Conservation (phyloP, 1,140 invertebrate species). For the Plectrocnemia conspersa region DNA sequence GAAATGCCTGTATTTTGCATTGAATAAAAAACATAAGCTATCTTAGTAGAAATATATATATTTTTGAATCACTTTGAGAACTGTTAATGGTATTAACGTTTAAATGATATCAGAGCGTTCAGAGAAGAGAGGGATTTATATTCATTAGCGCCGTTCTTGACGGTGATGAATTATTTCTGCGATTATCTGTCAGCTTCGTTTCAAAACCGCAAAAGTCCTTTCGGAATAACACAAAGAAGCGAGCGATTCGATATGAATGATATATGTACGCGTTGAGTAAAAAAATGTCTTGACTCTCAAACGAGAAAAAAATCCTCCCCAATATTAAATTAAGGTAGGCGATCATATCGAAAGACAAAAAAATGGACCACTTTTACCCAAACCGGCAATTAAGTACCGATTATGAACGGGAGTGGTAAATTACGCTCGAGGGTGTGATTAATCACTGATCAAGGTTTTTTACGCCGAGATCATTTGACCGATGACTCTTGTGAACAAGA, state of each 20-base stretch:
- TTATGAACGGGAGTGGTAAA: slow-evolving; percentile 22
- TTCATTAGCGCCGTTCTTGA: slow-evolving; percentile 14
- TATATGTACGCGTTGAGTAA: background rate
- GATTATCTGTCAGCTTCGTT: slow-evolving; percentile 9
- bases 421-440: slow-evolving; percentile 22
- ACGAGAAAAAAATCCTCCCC: slow-evolving; percentile 2
- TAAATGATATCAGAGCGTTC: no score
- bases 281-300: background rate
- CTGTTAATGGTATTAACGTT: no score
- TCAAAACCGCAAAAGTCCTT: no score
- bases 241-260: background rate
- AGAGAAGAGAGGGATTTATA: slow-evolving; percentile 16
- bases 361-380: slow-evolving; percentile 9
- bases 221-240: background rate
- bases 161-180: slow-evolving; percentile 20
- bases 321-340: slow-evolving; percentile 4
- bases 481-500: background rate
- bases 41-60: no score
- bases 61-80: no score
- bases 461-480: background rate
- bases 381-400: slow-evolving; percentile 28
- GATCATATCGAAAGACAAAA: slow-evolving; percentile 16
- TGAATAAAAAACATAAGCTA: no score
- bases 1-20: no score
- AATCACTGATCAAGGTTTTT: slow-evolving; percentile 21